Evolutionary conservation across 2,888 invertebrate genomes (phyloP).

Genomic region (Sthenelais limicola): DNA sequence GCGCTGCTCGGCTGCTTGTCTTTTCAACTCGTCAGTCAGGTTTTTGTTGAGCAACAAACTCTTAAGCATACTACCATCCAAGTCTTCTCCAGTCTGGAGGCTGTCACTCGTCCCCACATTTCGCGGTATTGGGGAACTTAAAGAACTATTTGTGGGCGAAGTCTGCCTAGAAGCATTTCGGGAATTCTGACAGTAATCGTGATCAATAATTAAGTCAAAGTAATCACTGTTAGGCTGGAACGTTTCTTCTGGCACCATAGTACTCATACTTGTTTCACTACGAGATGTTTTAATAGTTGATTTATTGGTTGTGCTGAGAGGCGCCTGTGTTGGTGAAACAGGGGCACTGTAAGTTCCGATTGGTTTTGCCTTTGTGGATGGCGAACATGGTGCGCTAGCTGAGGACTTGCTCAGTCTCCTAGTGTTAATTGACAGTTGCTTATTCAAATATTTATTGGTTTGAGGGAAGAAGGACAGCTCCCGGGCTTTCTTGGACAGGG

Average conservation of each 20-base stretch:
- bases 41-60: slow-evolving; percentile 42
- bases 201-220: slow-evolving; percentile 74
- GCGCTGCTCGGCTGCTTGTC: slow-evolving; percentile 17
- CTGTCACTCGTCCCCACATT: neutral
- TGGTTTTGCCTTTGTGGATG: neutral
- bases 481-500: neutral
- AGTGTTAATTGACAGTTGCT: neutral
- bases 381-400: slow-evolving; percentile 18
- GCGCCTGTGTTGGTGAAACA: neutral
- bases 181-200: slow-evolving; percentile 75
- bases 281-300: neutral
- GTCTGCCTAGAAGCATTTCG: no score
- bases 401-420: neutral
- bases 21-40: slow-evolving; percentile 22
- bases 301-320: neutral
- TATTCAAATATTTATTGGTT: no score
- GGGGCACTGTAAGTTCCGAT: slow-evolving; percentile 10
- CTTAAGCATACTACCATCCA: slow-evolving; percentile 41
- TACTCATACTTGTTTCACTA: slow-evolving; percentile 4
- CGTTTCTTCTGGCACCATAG: slow-evolving; percentile 22
- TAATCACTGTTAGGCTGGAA: slow-evolving; percentile 42
- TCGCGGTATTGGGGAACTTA: neutral
- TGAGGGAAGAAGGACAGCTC: neutral
- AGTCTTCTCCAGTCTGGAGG: neutral
- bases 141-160: neutral